Conservation (phyloP, 2,797 vertebrate species). For the Acomys russatus region DNA sequence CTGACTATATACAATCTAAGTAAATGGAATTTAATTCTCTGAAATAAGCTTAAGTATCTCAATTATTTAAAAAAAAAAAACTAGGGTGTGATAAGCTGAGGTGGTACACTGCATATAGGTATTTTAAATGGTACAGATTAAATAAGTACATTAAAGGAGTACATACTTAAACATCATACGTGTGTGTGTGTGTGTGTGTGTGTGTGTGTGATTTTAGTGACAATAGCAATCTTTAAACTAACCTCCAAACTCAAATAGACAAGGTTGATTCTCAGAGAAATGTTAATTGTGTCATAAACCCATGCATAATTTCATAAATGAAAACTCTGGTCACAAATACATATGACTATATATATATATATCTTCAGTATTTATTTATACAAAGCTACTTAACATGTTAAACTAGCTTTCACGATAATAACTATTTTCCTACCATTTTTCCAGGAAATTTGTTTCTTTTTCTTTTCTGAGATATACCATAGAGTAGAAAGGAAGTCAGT, state of each 20-base stretch:
- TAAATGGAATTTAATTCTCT: background rate
- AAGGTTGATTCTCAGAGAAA: background rate
- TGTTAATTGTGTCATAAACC: background rate
- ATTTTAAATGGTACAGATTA: background rate
- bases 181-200: background rate
- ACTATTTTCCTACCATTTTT: background rate
- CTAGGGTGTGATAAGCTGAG: background rate
- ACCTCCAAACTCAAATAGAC: background rate
- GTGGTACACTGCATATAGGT: background rate
- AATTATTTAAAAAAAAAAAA: conserved; percentile 8
- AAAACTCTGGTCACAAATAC: background rate
- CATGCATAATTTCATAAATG: background rate
- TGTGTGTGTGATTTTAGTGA: background rate
- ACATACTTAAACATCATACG: background rate
- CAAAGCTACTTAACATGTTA: background rate
- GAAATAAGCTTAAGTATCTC: background rate
- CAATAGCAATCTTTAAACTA: background rate
- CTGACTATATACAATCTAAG: background rate
- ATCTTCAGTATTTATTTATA: background rate
- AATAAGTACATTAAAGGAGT: background rate
- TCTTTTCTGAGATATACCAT: background rate
- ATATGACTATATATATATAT: background rate
- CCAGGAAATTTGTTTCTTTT: background rate
- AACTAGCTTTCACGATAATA: background rate
- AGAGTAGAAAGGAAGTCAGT: background rate